phyloP scores from a whole-genome alignment of 2,113 vertebrate species.

The Baryphthengus martii region DNA sequence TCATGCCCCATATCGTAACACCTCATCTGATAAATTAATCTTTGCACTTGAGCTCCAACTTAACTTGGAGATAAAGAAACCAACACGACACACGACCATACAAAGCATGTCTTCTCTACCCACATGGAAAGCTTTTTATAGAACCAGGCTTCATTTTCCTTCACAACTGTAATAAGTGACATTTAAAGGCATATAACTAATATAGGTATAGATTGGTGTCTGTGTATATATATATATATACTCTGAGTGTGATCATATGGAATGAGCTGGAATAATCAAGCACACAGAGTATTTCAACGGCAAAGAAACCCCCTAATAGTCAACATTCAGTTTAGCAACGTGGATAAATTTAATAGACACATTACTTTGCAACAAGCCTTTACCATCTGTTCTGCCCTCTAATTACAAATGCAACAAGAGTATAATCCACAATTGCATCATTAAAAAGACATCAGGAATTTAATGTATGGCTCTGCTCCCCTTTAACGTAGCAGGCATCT shows the following conservation, averaged over 20 bases:
- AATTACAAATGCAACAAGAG: constrained; percentile 78
- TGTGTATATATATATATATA: neutral
- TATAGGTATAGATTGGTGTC: neutral
- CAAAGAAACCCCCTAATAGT: constrained; percentile 53
- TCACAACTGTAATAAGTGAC: constrained; percentile 47
- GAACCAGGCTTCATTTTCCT: constrained; percentile 58
- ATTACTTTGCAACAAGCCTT: constrained; percentile 72
- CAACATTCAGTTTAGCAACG: constrained; percentile 64
- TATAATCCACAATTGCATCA: constrained; percentile 77
- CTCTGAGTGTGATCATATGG: constrained; percentile 36
- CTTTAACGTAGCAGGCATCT: constrained; percentile 64
- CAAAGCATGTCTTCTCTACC: neutral
- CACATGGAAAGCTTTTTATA: neutral
- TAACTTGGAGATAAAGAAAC: neutral
- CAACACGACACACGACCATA: neutral
- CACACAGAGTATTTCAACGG: constrained; percentile 50
- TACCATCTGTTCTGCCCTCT: constrained; percentile 74
- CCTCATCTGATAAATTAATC: neutral
- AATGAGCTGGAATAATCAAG: constrained; percentile 70
- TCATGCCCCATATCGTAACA: neutral
- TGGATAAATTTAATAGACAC: constrained; percentile 75
- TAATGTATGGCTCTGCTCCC: constrained; percentile 67
- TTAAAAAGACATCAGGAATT: constrained; percentile 77
- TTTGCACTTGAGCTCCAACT: neutral
- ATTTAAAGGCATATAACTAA: constrained; percentile 63